Percentiles rank a stretch among this genome's conserved stretches.
Conservation (phyloP, 1,140 invertebrate species). For the Samia ricini region DNA sequence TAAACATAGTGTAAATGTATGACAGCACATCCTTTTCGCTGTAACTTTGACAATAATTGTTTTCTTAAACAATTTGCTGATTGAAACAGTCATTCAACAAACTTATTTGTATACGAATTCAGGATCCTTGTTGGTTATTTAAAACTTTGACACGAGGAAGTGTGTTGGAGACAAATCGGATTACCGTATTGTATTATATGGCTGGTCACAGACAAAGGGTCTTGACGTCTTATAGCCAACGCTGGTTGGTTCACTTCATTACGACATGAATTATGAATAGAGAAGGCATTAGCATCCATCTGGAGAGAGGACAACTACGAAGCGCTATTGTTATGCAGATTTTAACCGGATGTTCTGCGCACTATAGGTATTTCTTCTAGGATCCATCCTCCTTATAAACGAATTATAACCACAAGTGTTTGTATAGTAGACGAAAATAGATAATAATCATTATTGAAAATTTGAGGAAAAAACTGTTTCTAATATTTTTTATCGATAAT, state of each 20-base stretch:
- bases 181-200: conserved; percentile 4
- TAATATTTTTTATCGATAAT: too few relatives aligned
- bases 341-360: conserved; percentile 54
- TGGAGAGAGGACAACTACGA: conserved; percentile 49
- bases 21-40: too few relatives aligned
- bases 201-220: conserved; percentile 28
- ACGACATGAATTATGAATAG: conserved; percentile 69
- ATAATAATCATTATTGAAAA: too few relatives aligned
- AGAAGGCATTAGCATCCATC: conserved; percentile 61
- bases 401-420: too few relatives aligned
- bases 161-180: conserved; percentile 1
- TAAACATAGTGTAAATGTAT: too few relatives aligned
- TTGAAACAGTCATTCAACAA: not conserved
- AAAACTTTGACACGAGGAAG: not conserved
- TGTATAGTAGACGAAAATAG: too few relatives aligned
- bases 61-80: not conserved
- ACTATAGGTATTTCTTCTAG: conserved; percentile 36
- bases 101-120: not conserved
- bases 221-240: conserved; percentile 29
- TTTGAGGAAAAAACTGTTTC: too few relatives aligned
- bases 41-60: not conserved
- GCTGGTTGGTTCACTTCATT: conserved; percentile 53
- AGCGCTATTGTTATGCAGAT: conserved; percentile 70
- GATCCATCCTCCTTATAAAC: conserved; percentile 55
- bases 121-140: not conserved